A percentile compares a stretch with the other conserved stretches of the same genome.
Evolutionary conservation across 1,140 invertebrate species (phyloP).

Genomic region (Drosophila pruinosa): DNA sequence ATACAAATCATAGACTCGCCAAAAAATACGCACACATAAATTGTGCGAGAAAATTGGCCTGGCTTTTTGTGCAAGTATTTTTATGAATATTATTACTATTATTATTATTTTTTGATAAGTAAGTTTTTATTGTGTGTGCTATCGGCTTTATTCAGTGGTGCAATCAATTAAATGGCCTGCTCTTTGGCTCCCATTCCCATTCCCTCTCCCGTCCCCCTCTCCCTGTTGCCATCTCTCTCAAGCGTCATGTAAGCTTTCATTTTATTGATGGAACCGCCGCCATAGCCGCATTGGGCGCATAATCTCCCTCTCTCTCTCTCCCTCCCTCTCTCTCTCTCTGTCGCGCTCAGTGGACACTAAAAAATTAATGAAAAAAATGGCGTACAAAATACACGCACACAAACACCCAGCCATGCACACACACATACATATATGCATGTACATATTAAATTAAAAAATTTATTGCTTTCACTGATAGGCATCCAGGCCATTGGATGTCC

Average conservation of each 20-base stretch:
- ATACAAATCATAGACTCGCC: background rate
- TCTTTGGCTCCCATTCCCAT: conserved; percentile 2
- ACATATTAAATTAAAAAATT: conserved; percentile 76
- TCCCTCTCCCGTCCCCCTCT: background rate
- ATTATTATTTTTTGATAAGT: conserved; percentile 14
- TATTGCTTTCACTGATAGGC: conserved; percentile 75
- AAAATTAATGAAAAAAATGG: conserved; percentile 76
- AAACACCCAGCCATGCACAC: background rate
- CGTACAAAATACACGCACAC: conserved; percentile 21
- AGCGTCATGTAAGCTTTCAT: conserved; percentile 9
- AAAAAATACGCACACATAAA: background rate
- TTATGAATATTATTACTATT: conserved; percentile 17
- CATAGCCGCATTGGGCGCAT: conserved; percentile 16
- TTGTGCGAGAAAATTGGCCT: background rate
- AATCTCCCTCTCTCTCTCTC: conserved; percentile 2
- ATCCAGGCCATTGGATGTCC: conserved; percentile 47
- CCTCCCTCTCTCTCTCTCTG: background rate
- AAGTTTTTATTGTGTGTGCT: background rate
- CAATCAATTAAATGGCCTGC: conserved; percentile 42
- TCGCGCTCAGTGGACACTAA: conserved; percentile 53
- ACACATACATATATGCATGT: conserved; percentile 10
- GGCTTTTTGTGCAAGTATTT: background rate
- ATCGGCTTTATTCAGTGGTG: conserved; percentile 13
- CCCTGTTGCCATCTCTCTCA: background rate
- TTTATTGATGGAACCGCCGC: conserved; percentile 33